Evolutionary conservation across 1,140 invertebrate genomes (phyloP).

Genomic region (Diorhabda sublineata): DNA sequence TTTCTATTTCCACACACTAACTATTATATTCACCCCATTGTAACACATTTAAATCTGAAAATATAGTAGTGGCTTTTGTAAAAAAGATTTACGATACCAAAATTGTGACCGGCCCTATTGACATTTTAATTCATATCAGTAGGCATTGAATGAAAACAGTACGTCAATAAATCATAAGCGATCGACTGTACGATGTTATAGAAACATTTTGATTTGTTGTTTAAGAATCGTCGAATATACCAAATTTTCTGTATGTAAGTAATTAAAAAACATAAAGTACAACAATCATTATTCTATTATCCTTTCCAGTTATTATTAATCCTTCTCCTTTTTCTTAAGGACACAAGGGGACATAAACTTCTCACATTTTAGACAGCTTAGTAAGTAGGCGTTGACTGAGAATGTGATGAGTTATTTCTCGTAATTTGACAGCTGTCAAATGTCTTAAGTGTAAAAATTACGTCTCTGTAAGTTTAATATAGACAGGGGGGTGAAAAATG

Average conservation of each 20-base stretch:
- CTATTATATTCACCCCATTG: slow-evolving; percentile 17
- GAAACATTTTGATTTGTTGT: slow-evolving; percentile 11
- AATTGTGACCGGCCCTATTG: slow-evolving; percentile 19
- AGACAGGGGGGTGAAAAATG: too few species aligned
- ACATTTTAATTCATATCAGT: slow-evolving; percentile 17
- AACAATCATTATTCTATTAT: too few species aligned
- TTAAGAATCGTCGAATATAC: background rate
- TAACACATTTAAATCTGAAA: slow-evolving; percentile 18
- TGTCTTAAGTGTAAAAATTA: too few species aligned
- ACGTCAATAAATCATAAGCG: slow-evolving; percentile 14
- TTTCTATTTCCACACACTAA: slow-evolving; percentile 11
- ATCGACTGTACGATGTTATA: slow-evolving; percentile 10
- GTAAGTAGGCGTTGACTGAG: too few species aligned
- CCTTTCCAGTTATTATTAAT: too few species aligned
- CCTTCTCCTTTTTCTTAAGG: too few species aligned
- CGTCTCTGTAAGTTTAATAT: too few species aligned
- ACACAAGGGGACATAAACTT: too few species aligned
- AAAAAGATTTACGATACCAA: slow-evolving; percentile 15
- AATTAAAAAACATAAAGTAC: too few species aligned
- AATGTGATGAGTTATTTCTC: too few species aligned
- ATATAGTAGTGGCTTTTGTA: slow-evolving; percentile 14
- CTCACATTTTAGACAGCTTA: too few species aligned
- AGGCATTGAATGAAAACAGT: slow-evolving; percentile 16
- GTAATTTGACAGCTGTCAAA: too few species aligned
- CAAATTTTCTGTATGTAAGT: background rate